These are phyloP conservation scores for Cataglyphis rosenhaueri DNA, from an alignment of 2,888 invertebrate species.

Conservation along the genomic window DNA sequence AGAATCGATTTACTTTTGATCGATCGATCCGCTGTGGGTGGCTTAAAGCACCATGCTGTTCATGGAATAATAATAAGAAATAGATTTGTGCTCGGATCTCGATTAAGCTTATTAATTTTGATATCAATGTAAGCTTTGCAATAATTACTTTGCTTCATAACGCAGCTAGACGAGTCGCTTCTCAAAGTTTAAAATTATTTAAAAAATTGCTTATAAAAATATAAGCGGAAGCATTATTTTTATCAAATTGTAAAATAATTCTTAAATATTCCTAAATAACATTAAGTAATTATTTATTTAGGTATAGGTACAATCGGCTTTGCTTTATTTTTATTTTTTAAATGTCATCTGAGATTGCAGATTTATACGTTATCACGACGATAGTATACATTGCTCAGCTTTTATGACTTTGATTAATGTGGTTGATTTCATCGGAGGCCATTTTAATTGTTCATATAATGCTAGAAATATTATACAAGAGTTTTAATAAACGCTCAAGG, in stretches of 20 bases:
- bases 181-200: slow-evolving; percentile 1
- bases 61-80: slow-evolving; percentile 36
- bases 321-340: slow-evolving; percentile 29
- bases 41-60: slow-evolving; percentile 47
- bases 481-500: slow-evolving; percentile 43
- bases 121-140: slow-evolving; percentile 3
- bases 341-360: slow-evolving; percentile 46
- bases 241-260: not conserved
- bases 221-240: not conserved
- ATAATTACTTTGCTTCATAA: slow-evolving; percentile 24
- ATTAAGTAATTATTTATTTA: slow-evolving; percentile 6
- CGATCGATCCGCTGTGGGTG: slow-evolving; percentile 64
- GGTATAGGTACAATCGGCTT: not conserved
- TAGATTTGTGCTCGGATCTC: slow-evolving; percentile 33
- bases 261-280: not conserved
- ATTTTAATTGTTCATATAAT: slow-evolving; percentile 41
- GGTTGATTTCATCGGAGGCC: slow-evolving; percentile 37
- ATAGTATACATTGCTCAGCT: slow-evolving; percentile 16
- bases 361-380: slow-evolving; percentile 35
- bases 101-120: slow-evolving; percentile 50
- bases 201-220: not conserved
- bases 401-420: slow-evolving; percentile 54
- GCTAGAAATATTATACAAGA: slow-evolving; percentile 25
- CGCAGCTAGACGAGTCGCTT: not conserved
- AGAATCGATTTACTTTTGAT: slow-evolving; percentile 66